Evolutionary conservation across 2,888 invertebrate species (phyloP).

Genomic region (Dorcus parallelipipedus): DNA sequence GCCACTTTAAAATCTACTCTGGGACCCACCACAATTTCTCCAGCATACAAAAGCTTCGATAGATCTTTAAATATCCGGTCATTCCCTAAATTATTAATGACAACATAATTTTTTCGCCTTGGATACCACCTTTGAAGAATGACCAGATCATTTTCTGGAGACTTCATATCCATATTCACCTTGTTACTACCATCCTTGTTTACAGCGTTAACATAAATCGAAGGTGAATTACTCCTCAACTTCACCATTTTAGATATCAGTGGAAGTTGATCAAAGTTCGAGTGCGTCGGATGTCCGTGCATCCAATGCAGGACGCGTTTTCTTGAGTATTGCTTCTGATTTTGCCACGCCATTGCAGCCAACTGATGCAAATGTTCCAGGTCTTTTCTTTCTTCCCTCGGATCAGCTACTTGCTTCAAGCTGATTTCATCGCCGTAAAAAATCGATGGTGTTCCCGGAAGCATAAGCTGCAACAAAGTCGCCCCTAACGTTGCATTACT

Average conservation of each 20-base stretch:
- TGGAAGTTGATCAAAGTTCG: slow-evolving; percentile 54
- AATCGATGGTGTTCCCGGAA: slow-evolving; percentile 83
- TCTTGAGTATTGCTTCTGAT: slow-evolving; percentile 49
- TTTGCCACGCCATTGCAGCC: slow-evolving; percentile 66
- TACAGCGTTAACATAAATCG: slow-evolving; percentile 70
- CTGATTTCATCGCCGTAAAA: slow-evolving; percentile 93
- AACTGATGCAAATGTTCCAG: slow-evolving; percentile 65
- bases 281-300: slow-evolving; percentile 53
- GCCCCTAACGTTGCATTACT: slow-evolving; percentile 66
- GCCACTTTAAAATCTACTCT: slow-evolving; percentile 43
- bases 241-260: slow-evolving; percentile 59
- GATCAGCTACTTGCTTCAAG: slow-evolving; percentile 57
- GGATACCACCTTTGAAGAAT: slow-evolving; percentile 78
- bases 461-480: slow-evolving; percentile 70
- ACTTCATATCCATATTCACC: slow-evolving; percentile 67
- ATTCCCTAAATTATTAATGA: slow-evolving; percentile 69
- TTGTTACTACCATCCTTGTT: slow-evolving; percentile 61
- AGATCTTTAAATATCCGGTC: slow-evolving; percentile 64
- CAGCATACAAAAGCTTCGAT: slow-evolving; percentile 73
- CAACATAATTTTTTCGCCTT: slow-evolving; percentile 71
- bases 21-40: slow-evolving; percentile 58
- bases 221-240: slow-evolving; percentile 62
- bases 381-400: slow-evolving; percentile 57
- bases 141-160: slow-evolving; percentile 60
- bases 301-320: slow-evolving; percentile 63